phyloP scores from a whole-genome alignment of 2,888 invertebrate species.

The Chymomyza procnemis region DNA sequence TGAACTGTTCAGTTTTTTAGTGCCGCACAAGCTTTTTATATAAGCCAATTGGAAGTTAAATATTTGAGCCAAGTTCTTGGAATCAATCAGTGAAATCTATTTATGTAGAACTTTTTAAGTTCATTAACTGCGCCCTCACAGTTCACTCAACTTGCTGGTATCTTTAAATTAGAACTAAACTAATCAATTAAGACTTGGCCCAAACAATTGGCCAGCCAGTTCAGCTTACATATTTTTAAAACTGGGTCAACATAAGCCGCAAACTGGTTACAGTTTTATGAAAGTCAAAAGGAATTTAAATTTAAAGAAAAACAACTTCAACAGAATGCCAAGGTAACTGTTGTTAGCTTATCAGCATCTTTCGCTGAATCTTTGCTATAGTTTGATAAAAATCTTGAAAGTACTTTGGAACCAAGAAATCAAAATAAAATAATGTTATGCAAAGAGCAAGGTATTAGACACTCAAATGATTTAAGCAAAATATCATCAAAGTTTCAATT shows the following conservation, averaged over 20 bases:
- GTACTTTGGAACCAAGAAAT: no score
- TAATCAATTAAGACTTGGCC: neutral
- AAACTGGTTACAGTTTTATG: constrained; percentile 35
- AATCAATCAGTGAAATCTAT: constrained; percentile 19
- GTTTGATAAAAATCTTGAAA: no score
- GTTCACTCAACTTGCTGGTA: constrained; percentile 50
- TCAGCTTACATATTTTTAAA: constrained; percentile 14
- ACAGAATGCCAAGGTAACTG: neutral
- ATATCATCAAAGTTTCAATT: no score
- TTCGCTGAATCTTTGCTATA: no score
- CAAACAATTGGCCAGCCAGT: neutral
- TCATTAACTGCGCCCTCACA: constrained; percentile 4
- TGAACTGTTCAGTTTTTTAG: constrained; percentile 32
- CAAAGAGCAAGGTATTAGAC: no score
- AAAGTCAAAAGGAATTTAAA: neutral
- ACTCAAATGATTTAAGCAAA: no score
- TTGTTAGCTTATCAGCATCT: no score
- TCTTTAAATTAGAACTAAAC: neutral
- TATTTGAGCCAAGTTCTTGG: constrained; percentile 39
- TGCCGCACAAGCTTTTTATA: constrained; percentile 34
- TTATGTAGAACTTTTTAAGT: neutral
- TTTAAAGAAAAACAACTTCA: neutral
- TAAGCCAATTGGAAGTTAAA: constrained; percentile 11
- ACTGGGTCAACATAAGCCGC: constrained; percentile 42
- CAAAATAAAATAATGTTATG: no score